phyloP scores from a whole-genome alignment of 2,888 invertebrate species.

The Limenitis camilla region DNA sequence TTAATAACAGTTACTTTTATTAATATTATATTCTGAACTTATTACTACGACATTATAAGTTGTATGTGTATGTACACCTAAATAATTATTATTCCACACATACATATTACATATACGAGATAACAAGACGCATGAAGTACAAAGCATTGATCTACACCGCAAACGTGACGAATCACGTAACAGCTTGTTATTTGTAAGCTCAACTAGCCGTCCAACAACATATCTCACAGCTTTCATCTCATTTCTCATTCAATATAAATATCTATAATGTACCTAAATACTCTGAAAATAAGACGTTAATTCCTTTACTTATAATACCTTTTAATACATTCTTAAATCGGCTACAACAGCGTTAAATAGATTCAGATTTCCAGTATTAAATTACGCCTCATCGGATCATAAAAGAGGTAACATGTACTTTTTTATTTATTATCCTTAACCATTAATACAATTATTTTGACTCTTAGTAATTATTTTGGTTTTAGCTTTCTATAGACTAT shows the following conservation, averaged over 20 bases:
- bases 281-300: not conserved
- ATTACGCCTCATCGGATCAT: slow-evolving; percentile 8
- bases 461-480: no score
- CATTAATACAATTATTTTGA: no score
- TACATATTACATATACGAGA: slow-evolving; percentile 2
- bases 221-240: slow-evolving; percentile 14
- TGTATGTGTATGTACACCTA: no score
- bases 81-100: not conserved
- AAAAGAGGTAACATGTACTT: not conserved
- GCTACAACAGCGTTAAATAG: slow-evolving; percentile 2
- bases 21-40: no score
- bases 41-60: no score
- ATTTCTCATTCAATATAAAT: not conserved
- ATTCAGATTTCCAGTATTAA: slow-evolving; percentile 19
- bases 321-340: slow-evolving; percentile 7
- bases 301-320: not conserved
- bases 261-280: not conserved
- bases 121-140: slow-evolving; percentile 15
- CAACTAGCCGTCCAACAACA: slow-evolving; percentile 19
- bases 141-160: slow-evolving; percentile 18
- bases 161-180: slow-evolving; percentile 24
- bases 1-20: no score
- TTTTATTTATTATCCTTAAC: not conserved
- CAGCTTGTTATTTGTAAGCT: slow-evolving; percentile 24
- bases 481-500: no score